phyloP scores from a whole-genome alignment of 2,888 invertebrate genomes.

The Scaptomyza parva region DNA sequence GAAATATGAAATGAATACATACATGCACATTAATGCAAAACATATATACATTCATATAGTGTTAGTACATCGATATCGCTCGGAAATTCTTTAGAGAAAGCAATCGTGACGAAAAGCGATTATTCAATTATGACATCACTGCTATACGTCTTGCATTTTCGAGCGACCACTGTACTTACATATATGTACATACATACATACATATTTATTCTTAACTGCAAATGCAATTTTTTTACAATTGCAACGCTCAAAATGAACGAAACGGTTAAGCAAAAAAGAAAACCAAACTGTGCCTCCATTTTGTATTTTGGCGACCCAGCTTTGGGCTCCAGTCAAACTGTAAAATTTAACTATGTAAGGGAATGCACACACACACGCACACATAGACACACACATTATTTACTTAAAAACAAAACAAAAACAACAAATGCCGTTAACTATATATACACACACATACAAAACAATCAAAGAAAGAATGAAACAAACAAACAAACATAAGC shows the following conservation, averaged over 20 bases:
- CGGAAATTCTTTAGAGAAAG: neutral
- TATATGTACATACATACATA: neutral
- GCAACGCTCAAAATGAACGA: constrained; percentile 53
- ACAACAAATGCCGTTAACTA: constrained; percentile 19
- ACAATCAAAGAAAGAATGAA: neutral
- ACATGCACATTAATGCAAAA: constrained; percentile 5
- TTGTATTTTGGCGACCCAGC: constrained; percentile 8
- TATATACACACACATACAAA: constrained; percentile 7
- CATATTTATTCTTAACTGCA: constrained; percentile 3
- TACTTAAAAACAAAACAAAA: too few relatives aligned
- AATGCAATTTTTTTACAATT: constrained; percentile 33
- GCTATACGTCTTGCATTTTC: neutral
- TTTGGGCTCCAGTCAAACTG: constrained; percentile 33
- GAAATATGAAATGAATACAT: constrained; percentile 22
- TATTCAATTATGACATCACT: neutral
- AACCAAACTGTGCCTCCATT: constrained; percentile 56
- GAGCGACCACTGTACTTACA: constrained; percentile 5
- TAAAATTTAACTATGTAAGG: constrained; percentile 9
- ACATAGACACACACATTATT: neutral
- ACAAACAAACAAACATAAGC: constrained; percentile 21
- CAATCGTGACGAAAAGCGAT: constrained; percentile 4
- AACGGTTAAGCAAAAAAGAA: constrained; percentile 24
- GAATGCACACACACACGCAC: neutral
- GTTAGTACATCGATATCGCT: neutral
- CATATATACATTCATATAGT: neutral